Evolutionary conservation across 2,797 vertebrate species (phyloP).

Genomic region (Squalus acanthias): DNA sequence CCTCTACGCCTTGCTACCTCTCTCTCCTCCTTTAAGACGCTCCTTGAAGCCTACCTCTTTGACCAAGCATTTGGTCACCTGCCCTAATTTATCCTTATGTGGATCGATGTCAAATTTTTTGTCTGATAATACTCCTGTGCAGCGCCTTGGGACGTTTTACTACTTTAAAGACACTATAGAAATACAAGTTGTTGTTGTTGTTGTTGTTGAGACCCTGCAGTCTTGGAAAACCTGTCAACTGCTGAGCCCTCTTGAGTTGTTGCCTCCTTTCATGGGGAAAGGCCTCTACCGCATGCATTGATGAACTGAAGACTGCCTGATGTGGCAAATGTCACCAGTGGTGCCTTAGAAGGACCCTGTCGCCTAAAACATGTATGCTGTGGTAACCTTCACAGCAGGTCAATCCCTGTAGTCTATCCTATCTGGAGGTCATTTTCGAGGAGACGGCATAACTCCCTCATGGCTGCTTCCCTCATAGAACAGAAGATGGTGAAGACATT

Average conservation of each 20-base stretch:
- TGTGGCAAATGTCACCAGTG: neutral
- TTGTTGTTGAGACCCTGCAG: neutral
- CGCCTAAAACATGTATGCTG: neutral
- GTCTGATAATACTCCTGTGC: too few species aligned
- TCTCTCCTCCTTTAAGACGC: too few species aligned
- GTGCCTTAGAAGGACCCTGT: neutral
- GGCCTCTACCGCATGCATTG: neutral
- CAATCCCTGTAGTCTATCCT: neutral
- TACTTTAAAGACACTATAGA: too few species aligned
- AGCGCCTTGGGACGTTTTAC: too few species aligned
- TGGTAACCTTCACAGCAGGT: neutral
- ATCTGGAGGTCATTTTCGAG: neutral
- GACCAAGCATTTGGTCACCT: too few species aligned
- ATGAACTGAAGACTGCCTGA: neutral
- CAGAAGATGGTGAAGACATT: neutral
- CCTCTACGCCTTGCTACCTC: too few species aligned
- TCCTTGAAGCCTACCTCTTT: too few species aligned
- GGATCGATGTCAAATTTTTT: too few species aligned
- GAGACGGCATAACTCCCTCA: neutral
- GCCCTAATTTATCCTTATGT: too few species aligned
- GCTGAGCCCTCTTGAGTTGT: neutral
- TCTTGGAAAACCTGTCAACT: neutral
- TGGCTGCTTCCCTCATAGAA: too few species aligned
- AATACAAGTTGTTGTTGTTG: too few species aligned
- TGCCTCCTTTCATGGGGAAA: neutral